Conservation (phyloP, 2,888 invertebrate species). For the Pocota personata region DNA sequence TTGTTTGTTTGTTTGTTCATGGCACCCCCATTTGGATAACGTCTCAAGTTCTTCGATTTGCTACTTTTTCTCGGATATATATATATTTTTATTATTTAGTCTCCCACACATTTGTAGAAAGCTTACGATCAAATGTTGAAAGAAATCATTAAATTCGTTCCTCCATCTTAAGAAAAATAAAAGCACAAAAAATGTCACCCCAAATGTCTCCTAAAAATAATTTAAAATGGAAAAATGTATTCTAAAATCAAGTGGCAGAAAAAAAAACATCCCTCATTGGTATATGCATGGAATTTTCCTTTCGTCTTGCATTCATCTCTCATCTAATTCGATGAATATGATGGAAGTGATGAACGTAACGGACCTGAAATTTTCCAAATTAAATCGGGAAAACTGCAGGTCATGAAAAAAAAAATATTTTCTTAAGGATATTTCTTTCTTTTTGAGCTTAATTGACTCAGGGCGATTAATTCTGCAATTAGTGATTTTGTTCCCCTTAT, state of each 20-base stretch:
- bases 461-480: constrained; percentile 9
- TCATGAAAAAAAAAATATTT: neutral
- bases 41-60: constrained; percentile 19
- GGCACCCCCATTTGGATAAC: neutral
- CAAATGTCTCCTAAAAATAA: neutral
- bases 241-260: neutral
- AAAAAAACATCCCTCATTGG: neutral
- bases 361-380: too few species aligned
- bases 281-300: neutral
- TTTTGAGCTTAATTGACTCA: neutral
- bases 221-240: constrained; percentile 21
- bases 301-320: too few species aligned
- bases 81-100: neutral
- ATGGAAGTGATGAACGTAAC: neutral
- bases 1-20: neutral
- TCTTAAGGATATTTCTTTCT: neutral
- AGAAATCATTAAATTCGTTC: constrained; percentile 19
- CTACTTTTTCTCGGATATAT: neutral
- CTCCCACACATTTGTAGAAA: neutral
- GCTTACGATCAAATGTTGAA: neutral
- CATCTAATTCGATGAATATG: neutral
- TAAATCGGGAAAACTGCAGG: too few species aligned
- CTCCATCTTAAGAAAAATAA: neutral
- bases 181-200: neutral
- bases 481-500: neutral